Conservation (phyloP, 1,140 invertebrate species). For the Drosophila dunni region DNA sequence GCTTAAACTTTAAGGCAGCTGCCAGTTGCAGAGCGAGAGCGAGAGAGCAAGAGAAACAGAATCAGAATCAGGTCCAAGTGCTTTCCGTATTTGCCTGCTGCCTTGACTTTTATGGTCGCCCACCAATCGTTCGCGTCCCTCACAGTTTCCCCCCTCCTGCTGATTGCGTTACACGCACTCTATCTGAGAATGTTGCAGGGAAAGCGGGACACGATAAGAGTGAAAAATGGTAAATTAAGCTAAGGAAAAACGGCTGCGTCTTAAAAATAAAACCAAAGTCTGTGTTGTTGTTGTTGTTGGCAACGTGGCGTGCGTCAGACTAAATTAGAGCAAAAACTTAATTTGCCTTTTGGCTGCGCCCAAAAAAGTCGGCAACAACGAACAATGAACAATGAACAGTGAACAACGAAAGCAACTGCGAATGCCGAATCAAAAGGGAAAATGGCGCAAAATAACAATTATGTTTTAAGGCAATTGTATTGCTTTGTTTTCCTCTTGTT, state of each 20-base stretch:
- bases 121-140: constrained; percentile 21
- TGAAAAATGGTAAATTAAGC: constrained; percentile 83
- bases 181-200: constrained; percentile 15
- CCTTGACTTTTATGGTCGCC: constrained; percentile 73
- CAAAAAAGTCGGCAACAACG: constrained; percentile 57
- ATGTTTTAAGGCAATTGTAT: constrained; percentile 83
- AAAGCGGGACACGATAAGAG: constrained; percentile 71
- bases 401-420: constrained; percentile 9
- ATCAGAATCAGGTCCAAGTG: constrained; percentile 51
- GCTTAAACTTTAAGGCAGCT: constrained; percentile 77
- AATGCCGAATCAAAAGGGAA: constrained; percentile 72
- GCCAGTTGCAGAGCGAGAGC: constrained; percentile 15
- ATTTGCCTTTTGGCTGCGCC: constrained; percentile 76
- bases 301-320: constrained; percentile 67
- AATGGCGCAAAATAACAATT: constrained; percentile 79
- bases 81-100: constrained; percentile 52
- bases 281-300: constrained; percentile 47
- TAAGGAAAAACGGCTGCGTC: constrained; percentile 60
- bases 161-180: constrained; percentile 14
- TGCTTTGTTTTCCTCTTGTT: constrained; percentile 63
- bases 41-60: not conserved
- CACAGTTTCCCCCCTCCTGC: constrained; percentile 14
- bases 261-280: constrained; percentile 62
- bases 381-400: not conserved
- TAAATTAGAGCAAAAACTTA: constrained; percentile 83